phyloP scores from a whole-genome alignment of 2,888 invertebrate species.

The Hanleya hanleyi region DNA sequence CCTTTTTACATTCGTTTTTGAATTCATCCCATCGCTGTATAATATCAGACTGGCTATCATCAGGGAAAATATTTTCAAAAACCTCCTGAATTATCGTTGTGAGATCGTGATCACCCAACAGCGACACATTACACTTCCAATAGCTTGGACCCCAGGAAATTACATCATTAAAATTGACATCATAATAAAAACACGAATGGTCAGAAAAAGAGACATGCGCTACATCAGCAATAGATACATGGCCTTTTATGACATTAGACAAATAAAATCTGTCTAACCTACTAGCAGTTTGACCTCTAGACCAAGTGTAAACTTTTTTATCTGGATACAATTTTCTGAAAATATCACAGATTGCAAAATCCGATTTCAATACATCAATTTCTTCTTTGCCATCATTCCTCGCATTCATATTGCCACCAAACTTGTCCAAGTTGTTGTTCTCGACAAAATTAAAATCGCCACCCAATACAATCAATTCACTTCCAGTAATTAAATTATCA shows the following conservation, averaged over 20 bases:
- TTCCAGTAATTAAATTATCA: not conserved
- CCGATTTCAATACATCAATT: not conserved
- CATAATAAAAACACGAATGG: slow-evolving; percentile 1
- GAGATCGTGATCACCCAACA: not conserved
- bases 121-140: not conserved
- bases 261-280: not conserved
- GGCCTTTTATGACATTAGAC: not conserved
- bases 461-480: not conserved
- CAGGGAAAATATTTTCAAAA: not conserved
- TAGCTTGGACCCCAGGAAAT: not conserved
- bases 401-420: not conserved
- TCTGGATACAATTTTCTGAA: not conserved
- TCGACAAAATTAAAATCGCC: slow-evolving; percentile 2
- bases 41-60: not conserved
- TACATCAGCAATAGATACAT: not conserved
- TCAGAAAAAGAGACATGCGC: not conserved
- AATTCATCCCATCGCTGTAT: not conserved
- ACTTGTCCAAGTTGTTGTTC: not conserved
- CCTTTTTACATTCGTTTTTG: not conserved
- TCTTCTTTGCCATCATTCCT: not conserved
- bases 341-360: not conserved
- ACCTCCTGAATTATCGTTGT: not conserved
- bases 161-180: not conserved
- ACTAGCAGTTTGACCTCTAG: no score
- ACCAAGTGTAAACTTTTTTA: not conserved